These are phyloP conservation scores for Lysandra bellargus DNA, from an alignment of 2,888 invertebrate genomes.

Conservation along the genomic window DNA sequence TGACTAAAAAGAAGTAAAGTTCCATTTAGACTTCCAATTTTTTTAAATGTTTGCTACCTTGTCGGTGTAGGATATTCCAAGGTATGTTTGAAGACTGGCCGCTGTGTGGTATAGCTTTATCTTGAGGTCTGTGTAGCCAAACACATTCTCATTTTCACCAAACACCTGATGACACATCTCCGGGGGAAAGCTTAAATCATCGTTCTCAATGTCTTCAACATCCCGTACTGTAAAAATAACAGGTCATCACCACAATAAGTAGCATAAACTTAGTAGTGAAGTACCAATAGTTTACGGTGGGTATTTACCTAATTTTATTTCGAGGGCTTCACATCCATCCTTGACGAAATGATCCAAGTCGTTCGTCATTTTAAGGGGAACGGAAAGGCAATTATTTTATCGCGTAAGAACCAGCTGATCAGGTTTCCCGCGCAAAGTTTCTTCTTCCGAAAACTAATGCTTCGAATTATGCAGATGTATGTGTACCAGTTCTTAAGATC, in stretches of 20 bases:
- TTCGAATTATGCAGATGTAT: background rate
- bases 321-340: slow-evolving; percentile 80
- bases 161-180: slow-evolving; percentile 97
- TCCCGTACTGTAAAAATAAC: slow-evolving; percentile 75
- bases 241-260: background rate
- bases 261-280: background rate
- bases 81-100: slow-evolving; percentile 88
- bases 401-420: background rate
- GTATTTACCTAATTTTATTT: slow-evolving; percentile 76
- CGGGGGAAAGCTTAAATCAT: slow-evolving; percentile 84
- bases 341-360: slow-evolving; percentile 74
- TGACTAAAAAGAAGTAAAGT: background rate
- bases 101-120: slow-evolving; percentile 91
- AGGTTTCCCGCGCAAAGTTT: slow-evolving; percentile 54
- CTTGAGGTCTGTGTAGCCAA: slow-evolving; percentile 93
- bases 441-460: slow-evolving; percentile 31
- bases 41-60: slow-evolving; percentile 65
- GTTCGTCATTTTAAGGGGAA: slow-evolving; percentile 64
- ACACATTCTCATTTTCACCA: slow-evolving; percentile 94
- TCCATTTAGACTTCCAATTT: background rate
- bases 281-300: background rate
- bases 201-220: slow-evolving; percentile 84
- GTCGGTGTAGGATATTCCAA: slow-evolving; percentile 87
- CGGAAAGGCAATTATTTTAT: background rate
- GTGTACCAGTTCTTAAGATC: background rate